Percentiles rank a stretch among this genome's conserved stretches.
Conservation (phyloP, 2,113 vertebrate species). For the Ariopsis seemanni region DNA sequence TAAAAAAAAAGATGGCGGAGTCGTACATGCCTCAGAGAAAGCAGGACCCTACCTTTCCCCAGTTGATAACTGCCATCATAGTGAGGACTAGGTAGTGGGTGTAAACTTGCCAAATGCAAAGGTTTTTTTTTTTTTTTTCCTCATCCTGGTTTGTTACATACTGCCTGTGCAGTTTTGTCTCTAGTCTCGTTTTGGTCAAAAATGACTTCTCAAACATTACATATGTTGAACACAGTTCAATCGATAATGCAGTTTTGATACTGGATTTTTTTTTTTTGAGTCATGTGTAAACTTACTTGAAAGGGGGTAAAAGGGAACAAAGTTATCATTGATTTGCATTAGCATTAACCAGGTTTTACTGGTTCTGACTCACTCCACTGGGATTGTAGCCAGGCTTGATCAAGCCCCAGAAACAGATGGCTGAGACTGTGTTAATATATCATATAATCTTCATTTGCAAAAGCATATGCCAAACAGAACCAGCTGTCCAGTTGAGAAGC, state of each 20-base stretch:
- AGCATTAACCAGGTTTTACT: conserved; percentile 35
- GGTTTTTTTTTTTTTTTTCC: background rate
- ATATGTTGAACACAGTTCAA: background rate
- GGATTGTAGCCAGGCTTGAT: conserved; percentile 27
- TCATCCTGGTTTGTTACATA: background rate
- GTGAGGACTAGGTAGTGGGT: background rate
- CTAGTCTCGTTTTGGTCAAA: background rate
- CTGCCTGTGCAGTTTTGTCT: background rate
- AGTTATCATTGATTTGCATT: conserved; percentile 32
- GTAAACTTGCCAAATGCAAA: background rate
- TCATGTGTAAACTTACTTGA: background rate
- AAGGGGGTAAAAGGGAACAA: conserved; percentile 25
- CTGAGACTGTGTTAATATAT: conserved; percentile 46
- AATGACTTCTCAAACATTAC: background rate
- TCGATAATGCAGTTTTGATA: background rate
- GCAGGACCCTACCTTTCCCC: background rate
- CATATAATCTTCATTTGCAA: conserved; percentile 23
- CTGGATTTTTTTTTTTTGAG: no score
- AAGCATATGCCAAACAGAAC: conserved; percentile 49
- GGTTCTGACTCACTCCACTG: conserved; percentile 20
- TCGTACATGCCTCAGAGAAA: background rate
- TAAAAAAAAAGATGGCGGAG: background rate
- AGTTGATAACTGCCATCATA: background rate
- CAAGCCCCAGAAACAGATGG: conserved; percentile 46
- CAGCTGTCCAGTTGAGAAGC: conserved; percentile 56